Percentiles rank a stretch among this genome's conserved stretches.
phyloP scores from a whole-genome alignment of 2,113 vertebrate genomes.

The Dipodomys spectabilis region DNA sequence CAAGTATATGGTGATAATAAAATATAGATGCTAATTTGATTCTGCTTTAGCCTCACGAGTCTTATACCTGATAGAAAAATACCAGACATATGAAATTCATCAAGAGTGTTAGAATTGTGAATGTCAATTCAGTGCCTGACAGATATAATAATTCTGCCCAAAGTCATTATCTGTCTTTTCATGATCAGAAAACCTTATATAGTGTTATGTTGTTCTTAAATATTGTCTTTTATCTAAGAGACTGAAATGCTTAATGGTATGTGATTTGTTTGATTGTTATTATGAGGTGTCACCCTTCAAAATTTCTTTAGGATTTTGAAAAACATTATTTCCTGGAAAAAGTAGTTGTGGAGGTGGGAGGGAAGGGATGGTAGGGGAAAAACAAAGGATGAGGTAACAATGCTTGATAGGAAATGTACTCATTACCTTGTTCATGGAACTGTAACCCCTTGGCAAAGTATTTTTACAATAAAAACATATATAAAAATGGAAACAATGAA shows the following conservation, averaged over 20 bases:
- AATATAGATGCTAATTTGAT: slow-evolving; percentile 46
- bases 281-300: neutral
- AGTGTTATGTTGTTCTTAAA: slow-evolving; percentile 41
- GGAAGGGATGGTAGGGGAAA: too few relatives aligned
- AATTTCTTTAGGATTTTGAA: slow-evolving; percentile 43
- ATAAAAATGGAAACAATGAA: too few relatives aligned
- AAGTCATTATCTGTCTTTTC: slow-evolving; percentile 26
- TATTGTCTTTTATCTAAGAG: slow-evolving; percentile 58
- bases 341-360: neutral
- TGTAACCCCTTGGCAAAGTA: too few relatives aligned
- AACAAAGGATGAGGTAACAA: too few relatives aligned
- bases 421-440: too few relatives aligned
- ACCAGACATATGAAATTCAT: slow-evolving; percentile 26
- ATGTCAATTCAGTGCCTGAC: slow-evolving; percentile 32
- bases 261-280: slow-evolving; percentile 33
- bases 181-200: slow-evolving; percentile 44
- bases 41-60: slow-evolving; percentile 43
- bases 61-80: slow-evolving; percentile 50
- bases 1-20: slow-evolving; percentile 18
- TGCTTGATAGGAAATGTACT: too few relatives aligned
- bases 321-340: slow-evolving; percentile 31
- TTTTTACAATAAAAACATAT: too few relatives aligned
- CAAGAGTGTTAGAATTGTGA: slow-evolving; percentile 39
- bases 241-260: neutral
- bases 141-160: slow-evolving; percentile 35